Evolutionary conservation across 2,888 invertebrate species (phyloP).

Genomic region (Drosophila antonietae): DNA sequence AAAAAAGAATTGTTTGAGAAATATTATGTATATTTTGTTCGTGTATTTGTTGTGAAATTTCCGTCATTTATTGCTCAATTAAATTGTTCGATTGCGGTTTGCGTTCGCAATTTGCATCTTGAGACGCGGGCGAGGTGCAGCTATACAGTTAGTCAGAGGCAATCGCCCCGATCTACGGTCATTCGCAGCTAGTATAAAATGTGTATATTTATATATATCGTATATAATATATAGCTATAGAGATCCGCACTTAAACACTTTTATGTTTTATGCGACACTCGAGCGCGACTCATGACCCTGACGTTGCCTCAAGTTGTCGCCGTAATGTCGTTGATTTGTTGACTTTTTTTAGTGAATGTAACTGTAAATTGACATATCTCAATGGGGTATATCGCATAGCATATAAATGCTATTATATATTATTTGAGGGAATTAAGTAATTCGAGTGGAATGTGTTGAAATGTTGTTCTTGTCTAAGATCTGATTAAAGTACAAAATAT

Average conservation of each 20-base stretch:
- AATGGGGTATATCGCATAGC: conserved; percentile 29
- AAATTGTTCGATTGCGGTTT: conserved; percentile 62
- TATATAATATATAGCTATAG: conserved; percentile 7
- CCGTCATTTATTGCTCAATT: conserved; percentile 78
- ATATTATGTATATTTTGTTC: background rate
- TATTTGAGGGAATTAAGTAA: background rate
- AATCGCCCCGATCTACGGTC: conserved; percentile 42
- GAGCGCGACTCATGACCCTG: conserved; percentile 53
- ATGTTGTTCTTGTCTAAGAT: no score
- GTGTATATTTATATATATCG: conserved; percentile 1
- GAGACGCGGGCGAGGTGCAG: conserved; percentile 17
- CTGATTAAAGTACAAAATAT: background rate
- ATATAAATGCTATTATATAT: background rate
- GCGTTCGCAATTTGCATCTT: conserved; percentile 58
- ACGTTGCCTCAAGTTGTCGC: conserved; percentile 36
- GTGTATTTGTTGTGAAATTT: conserved; percentile 47
- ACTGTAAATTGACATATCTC: conserved; percentile 2
- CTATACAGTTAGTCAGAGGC: conserved; percentile 36
- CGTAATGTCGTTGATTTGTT: conserved; percentile 31
- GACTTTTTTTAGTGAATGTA: conserved; percentile 28
- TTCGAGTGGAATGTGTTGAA: no score
- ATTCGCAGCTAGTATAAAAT: conserved; percentile 27
- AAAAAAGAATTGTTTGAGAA: conserved; percentile 25
- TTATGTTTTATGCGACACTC: conserved; percentile 53
- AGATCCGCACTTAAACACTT: conserved; percentile 27